Base-by-base conservation (phyloP, 2,113 vertebrate genomes). In the Lasiurus borealis region DNA sequence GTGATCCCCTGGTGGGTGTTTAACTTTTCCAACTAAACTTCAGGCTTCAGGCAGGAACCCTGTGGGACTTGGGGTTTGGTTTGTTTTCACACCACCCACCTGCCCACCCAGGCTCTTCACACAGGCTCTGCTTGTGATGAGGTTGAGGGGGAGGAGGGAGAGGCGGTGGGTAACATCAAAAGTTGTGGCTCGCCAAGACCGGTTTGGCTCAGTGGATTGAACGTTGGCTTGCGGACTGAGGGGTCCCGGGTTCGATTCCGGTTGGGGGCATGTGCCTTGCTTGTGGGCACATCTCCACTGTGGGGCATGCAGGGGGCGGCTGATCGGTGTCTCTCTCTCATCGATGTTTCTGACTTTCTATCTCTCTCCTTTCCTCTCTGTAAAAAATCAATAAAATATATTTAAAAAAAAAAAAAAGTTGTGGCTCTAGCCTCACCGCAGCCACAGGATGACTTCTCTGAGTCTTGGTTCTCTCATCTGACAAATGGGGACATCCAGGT, bases 1-100 rank as follows among this genome's bases (percentile, higher is more conserved):
- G 76, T 5, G 48, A 23, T 31, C 57, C 34, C 78, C 48, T 72
- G 9, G 16, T 1, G 18, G 50, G 7, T 34, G 11, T 62, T 71
- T 46, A 57, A 19, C 13, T 23, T 97, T 85, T 69, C 64, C 40
- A 78, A 62, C 52, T 69, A 27, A 88, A 82, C 62, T 85, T 81
- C 27, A 48, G 59, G 75, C 75, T 91, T 85, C 44, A 34, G 34
- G 36, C 52, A 83, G 92, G 31, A 93, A 82, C 12, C 36, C 25
- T 46, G 64, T 66, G 34, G 34, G 18, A 16, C 6, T 62, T 68
- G 69, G 48, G 29, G 27, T 87, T 81, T 68, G 44, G 4, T 40
- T 57, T 84, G 40, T 54, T 84, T 94, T 57, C 73, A 16, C 27
- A 52, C 50, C 40, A 27, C 11, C 36, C 21, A 29, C 12, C 68